These are phyloP conservation scores for Spialia ferax DNA, from an alignment of 2,888 invertebrate species.

Conservation along the genomic window DNA sequence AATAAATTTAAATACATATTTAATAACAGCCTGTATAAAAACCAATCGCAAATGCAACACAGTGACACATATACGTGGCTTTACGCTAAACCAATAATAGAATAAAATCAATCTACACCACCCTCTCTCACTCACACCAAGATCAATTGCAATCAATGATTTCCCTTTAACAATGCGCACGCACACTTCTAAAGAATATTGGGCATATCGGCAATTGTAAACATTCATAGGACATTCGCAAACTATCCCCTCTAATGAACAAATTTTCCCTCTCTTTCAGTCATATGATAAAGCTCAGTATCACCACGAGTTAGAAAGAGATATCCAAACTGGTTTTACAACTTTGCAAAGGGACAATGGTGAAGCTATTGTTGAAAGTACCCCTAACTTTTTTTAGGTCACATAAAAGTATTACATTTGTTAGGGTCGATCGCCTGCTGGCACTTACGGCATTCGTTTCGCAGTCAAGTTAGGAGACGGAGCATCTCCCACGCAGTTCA, in stretches of 20 bases:
- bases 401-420: slow-evolving; percentile 85
- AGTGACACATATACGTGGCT: slow-evolving; percentile 86
- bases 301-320: slow-evolving; percentile 58
- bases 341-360: slow-evolving; percentile 81
- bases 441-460: slow-evolving; percentile 82
- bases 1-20: background rate
- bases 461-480: slow-evolving; percentile 75
- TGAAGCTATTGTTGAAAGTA: slow-evolving; percentile 83
- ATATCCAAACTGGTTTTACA: slow-evolving; percentile 71
- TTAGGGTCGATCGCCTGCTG: slow-evolving; percentile 79
- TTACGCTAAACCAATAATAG: slow-evolving; percentile 85
- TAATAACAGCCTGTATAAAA: slow-evolving; percentile 63
- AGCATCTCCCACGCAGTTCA: slow-evolving; percentile 75
- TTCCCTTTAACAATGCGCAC: slow-evolving; percentile 64
- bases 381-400: slow-evolving; percentile 86
- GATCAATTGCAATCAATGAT: slow-evolving; percentile 69
- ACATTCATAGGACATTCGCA: slow-evolving; percentile 82
- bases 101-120: slow-evolving; percentile 85
- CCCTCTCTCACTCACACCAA: slow-evolving; percentile 76
- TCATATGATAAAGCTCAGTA: slow-evolving; percentile 46
- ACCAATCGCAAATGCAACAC: slow-evolving; percentile 72
- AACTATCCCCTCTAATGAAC: slow-evolving; percentile 69
- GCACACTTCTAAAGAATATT: slow-evolving; percentile 61
- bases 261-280: slow-evolving; percentile 62
- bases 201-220: slow-evolving; percentile 83